Base-by-base conservation (phyloP, 1,140 invertebrate species). In the Alviniconcha marisindica region DNA sequence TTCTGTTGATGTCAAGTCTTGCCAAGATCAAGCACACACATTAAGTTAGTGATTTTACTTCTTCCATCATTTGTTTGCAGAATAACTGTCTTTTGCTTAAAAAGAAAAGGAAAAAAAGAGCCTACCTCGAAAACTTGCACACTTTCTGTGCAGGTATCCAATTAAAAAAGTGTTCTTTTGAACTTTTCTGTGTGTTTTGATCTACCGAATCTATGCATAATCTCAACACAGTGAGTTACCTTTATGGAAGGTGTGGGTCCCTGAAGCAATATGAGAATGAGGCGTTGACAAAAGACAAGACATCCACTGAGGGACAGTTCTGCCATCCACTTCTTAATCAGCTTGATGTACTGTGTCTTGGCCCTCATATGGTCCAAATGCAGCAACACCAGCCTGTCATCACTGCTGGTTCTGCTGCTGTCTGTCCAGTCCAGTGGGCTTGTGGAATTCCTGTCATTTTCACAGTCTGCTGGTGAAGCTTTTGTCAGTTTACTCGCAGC, bases 301-400 rank as follows among this genome's bases (percentile, higher is more conserved):
- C 84, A 54, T 14, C 88, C 88, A 69, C 36, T 84, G 40, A 89
- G 69, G 21, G 48, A 44, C 48, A 88, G 66, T 7, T 87, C 84
- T 42, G 48, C 42, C 12, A 56, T 78, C 88, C 88, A 89, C 42
- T 87, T 89, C 81, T 84, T 80, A n/a, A 89, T 87, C 15, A 82
- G 56, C 71, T 89, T 89, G 10, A 86, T 28, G 38, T 89, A 89
- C 54, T 78, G 82, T 5, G 77, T 77, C 77, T 85, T 86, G 15
- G 87, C 77, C 28, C 87, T 42, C 88, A 89, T 89, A 63, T 89
- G 88, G 77, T 89, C 88, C 38, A 89, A 24, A 14, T 83, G 84
- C 54, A 89, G 33, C 38, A 89, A 21, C 15, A 31, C 78, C 54
- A 80, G 18, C 28, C 60, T 40, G 51, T 28, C 14, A 2, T 38